A percentile compares a stretch with the other conserved stretches of the same genome.
Conservation (phyloP, 1,140 invertebrate genomes). For the Platyscapa corneri region DNA sequence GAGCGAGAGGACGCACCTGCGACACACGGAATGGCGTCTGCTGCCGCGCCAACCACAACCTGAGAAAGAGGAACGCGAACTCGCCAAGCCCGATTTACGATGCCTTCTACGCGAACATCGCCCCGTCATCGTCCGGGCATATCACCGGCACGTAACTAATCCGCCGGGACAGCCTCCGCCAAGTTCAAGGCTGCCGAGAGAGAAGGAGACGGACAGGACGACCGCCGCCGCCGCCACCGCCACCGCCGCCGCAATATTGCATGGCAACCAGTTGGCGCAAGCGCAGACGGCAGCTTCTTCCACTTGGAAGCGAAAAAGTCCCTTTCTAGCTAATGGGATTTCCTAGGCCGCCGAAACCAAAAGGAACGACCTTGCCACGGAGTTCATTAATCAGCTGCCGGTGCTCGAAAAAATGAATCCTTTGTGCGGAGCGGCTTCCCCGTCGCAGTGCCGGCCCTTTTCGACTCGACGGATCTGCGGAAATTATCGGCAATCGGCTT, state of each 20-base stretch:
- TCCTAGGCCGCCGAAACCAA: not conserved
- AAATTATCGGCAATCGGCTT: no score
- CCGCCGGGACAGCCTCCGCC: not conserved
- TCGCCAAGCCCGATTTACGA: not conserved
- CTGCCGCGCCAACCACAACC: not conserved
- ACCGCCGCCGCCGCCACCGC: no score
- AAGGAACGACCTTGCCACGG: no score
- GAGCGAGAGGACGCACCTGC: no score
- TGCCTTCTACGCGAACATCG: not conserved
- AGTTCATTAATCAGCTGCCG: not conserved
- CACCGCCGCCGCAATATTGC: not conserved
- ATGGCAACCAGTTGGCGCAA: slow-evolving; percentile 45
- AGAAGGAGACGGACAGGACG: no score
- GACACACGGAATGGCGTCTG: no score
- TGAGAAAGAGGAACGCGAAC: not conserved
- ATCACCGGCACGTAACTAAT: not conserved
- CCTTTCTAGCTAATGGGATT: not conserved
- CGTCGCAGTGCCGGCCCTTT: no score
- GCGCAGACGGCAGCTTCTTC: not conserved
- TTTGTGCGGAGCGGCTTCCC: not conserved
- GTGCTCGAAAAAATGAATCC: not conserved
- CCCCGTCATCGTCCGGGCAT: not conserved
- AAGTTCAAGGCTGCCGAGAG: slow-evolving; percentile 43
- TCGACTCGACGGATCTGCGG: no score
- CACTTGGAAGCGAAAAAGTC: not conserved